These are phyloP conservation scores for Lytechinus pictus DNA, from an alignment of 35 echinoderm and acorn worm genomes.

Conservation along the genomic window DNA sequence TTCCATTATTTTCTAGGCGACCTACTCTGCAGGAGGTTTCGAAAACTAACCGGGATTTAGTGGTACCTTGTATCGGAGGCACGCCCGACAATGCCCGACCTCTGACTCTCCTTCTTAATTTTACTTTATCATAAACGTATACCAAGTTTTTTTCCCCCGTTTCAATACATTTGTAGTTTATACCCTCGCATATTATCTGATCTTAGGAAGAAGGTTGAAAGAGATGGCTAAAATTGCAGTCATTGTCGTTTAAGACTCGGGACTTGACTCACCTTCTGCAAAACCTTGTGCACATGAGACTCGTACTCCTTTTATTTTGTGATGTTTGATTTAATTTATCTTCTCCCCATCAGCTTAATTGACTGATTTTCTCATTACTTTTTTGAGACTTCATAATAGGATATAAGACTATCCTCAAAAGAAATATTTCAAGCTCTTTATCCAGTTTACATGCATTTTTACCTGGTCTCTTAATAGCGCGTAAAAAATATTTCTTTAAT, in stretches of 20 bases:
- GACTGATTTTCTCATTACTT: too few species aligned
- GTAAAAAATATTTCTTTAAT: too few species aligned
- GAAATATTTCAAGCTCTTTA: too few species aligned
- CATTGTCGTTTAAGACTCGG: background rate
- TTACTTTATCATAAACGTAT: background rate
- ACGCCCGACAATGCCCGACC: background rate
- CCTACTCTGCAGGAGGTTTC: background rate
- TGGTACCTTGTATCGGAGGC: background rate
- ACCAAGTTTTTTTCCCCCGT: background rate
- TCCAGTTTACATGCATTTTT: too few species aligned
- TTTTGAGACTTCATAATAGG: too few species aligned
- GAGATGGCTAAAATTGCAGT: background rate
- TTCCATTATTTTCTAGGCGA: background rate
- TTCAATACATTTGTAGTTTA: background rate
- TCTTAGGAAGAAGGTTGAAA: background rate
- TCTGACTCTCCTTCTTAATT: background rate
- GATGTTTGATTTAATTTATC: too few species aligned
- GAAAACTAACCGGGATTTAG: slow-evolving; percentile 3
- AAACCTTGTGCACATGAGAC: too few species aligned
- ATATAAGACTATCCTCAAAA: too few species aligned
- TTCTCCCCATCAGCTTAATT: too few species aligned
- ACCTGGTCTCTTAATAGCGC: too few species aligned
- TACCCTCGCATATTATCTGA: background rate
- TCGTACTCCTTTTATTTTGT: too few species aligned
- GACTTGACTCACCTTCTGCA: too few species aligned